A percentile compares a stretch with the other conserved stretches of the same genome.
Evolutionary conservation across 2,888 invertebrate species (phyloP).

Genomic region (Tipula lateralis): DNA sequence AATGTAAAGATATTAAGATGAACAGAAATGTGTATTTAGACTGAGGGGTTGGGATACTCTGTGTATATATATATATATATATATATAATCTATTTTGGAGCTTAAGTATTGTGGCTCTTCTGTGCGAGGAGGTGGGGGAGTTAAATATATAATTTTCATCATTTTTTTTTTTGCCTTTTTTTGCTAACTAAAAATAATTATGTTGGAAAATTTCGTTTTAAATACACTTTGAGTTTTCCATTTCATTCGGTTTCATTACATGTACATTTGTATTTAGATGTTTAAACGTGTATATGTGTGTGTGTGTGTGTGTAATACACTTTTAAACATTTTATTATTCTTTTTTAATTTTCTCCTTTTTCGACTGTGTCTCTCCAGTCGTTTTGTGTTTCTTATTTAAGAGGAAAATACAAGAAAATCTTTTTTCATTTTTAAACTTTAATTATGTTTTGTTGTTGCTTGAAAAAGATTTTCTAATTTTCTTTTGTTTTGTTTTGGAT

Average conservation of each 20-base stretch:
- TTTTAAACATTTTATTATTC: slow-evolving; percentile 19
- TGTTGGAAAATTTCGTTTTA: slow-evolving; percentile 3
- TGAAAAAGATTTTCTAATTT: neutral
- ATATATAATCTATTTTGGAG: neutral
- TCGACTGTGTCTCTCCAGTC: neutral
- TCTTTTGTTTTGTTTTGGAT: neutral
- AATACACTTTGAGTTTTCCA: slow-evolving; percentile 15
- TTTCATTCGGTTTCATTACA: neutral
- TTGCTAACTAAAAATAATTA: neutral
- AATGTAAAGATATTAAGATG: neutral
- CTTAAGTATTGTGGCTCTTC: neutral
- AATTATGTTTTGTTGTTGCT: neutral
- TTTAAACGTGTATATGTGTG: neutral
- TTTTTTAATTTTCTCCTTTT: neutral
- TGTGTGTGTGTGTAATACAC: neutral
- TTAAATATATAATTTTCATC: neutral
- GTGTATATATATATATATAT: neutral
- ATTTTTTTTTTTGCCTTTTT: slow-evolving; percentile 4
- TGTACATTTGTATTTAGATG: no score
- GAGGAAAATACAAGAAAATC: neutral
- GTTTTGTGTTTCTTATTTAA: neutral
- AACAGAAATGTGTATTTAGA: neutral
- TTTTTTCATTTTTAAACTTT: neutral
- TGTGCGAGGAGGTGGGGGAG: neutral
- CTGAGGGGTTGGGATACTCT: neutral